Evolutionary conservation across 2,113 vertebrate species (phyloP).

Genomic region (Nerophis lumbriciformis): DNA sequence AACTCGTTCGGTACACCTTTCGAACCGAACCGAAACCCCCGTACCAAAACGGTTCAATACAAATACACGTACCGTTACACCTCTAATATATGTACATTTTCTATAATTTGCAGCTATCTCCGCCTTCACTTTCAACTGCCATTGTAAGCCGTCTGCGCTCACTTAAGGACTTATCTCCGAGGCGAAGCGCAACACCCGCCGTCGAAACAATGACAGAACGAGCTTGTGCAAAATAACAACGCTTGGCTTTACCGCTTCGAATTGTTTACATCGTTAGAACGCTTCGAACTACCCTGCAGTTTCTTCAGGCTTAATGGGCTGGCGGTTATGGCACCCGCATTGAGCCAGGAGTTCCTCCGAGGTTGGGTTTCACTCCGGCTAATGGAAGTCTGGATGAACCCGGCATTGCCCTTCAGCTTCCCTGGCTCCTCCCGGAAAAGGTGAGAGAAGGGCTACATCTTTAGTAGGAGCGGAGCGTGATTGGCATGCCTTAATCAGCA

Average conservation of each 20-base stretch:
- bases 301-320: conserved; percentile 29
- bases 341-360: conserved; percentile 27
- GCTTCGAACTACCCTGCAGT: conserved; percentile 25
- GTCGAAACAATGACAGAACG: conserved; percentile 49
- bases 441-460: conserved; percentile 33
- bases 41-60: too few relatives aligned
- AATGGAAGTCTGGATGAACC: conserved; percentile 29
- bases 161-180: conserved; percentile 55
- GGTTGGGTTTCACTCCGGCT: conserved; percentile 22
- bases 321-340: conserved; percentile 2
- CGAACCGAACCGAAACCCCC: too few relatives aligned
- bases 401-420: conserved; percentile 5
- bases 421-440: conserved; percentile 20
- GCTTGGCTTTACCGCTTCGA: conserved; percentile 25
- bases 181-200: conserved; percentile 53
- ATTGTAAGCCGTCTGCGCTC: conserved; percentile 46
- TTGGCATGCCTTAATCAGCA: conserved; percentile 52
- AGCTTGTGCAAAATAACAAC: conserved; percentile 37
- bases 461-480: conserved; percentile 41
- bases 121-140: conserved; percentile 39
- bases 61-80: too few relatives aligned
- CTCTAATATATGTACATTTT: conserved; percentile 30
- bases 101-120: conserved; percentile 43
- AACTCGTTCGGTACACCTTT: too few relatives aligned
- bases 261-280: conserved; percentile 50